Percentiles rank a stretch among this genome's conserved stretches.
Conservation (phyloP, 2,113 vertebrate genomes). For the Astatoreochromis straeleni region DNA sequence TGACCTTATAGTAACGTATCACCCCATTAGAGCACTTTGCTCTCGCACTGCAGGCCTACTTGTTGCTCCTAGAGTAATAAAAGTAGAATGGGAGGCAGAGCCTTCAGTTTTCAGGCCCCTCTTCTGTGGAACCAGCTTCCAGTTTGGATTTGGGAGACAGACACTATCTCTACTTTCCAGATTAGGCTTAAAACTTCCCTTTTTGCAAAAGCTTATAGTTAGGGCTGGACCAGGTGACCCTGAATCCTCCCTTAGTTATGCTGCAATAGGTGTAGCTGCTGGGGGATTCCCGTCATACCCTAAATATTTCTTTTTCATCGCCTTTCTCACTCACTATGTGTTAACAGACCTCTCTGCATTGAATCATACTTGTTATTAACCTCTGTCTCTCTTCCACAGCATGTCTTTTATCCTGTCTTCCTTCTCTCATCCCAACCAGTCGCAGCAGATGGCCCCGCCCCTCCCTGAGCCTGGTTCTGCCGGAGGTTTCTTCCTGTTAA, state of each 20-base stretch:
- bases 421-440: accelerated
- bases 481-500: accelerated
- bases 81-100: background rate
- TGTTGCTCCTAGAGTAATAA: background rate
- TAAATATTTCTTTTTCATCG: background rate
- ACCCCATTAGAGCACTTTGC: accelerated
- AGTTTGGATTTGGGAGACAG: accelerated
- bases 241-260: background rate
- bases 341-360: background rate
- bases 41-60: accelerated
- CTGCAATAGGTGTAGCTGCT: background rate
- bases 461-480: background rate
- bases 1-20: accelerated
- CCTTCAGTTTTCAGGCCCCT: background rate
- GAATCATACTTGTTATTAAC: accelerated
- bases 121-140: background rate
- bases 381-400: accelerated
- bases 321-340: background rate
- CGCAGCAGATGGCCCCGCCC: accelerated
- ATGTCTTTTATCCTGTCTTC: background rate
- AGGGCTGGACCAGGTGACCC: background rate
- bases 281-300: accelerated
- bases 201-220: accelerated
- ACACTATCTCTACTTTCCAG: accelerated
- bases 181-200: accelerated